phyloP scores from a whole-genome alignment of 2,888 invertebrate genomes.

The Idaea aversata region DNA sequence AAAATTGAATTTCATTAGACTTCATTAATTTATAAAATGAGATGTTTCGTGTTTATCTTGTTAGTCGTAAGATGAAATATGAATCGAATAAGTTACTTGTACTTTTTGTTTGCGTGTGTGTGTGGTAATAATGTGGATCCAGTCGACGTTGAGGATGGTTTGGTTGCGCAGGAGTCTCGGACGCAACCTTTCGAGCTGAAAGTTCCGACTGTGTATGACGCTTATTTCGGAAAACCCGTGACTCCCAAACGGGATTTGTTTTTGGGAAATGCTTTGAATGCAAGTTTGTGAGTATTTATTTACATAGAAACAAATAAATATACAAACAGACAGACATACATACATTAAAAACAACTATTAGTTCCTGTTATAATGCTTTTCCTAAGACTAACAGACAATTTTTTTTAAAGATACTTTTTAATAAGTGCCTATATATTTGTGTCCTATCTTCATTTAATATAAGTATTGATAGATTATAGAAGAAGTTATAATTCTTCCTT shows the following conservation, averaged over 20 bases:
- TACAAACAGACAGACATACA: no score
- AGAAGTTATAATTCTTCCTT: no score
- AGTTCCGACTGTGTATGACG: not conserved
- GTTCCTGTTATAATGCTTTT: no score
- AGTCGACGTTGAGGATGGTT: not conserved
- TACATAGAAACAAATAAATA: not conserved
- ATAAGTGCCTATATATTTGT: no score
- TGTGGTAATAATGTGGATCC: not conserved
- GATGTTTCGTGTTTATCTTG: not conserved
- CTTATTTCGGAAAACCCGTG: not conserved
- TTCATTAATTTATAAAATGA: not conserved
- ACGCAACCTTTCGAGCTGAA: not conserved
- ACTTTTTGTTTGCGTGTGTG: not conserved
- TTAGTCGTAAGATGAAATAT: not conserved
- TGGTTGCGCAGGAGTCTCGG: not conserved
- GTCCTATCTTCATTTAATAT: no score
- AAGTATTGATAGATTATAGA: no score
- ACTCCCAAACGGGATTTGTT: not conserved
- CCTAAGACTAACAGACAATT: no score
- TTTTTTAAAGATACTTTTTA: no score
- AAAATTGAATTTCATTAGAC: not conserved
- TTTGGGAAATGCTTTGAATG: constrained; percentile 26
- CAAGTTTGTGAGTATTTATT: constrained; percentile 26
- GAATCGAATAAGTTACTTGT: not conserved
- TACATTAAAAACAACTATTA: no score